Percentiles rank a stretch among this genome's conserved stretches.
Conservation (phyloP, 1,140 invertebrate genomes). For the Bombus waltoni region DNA sequence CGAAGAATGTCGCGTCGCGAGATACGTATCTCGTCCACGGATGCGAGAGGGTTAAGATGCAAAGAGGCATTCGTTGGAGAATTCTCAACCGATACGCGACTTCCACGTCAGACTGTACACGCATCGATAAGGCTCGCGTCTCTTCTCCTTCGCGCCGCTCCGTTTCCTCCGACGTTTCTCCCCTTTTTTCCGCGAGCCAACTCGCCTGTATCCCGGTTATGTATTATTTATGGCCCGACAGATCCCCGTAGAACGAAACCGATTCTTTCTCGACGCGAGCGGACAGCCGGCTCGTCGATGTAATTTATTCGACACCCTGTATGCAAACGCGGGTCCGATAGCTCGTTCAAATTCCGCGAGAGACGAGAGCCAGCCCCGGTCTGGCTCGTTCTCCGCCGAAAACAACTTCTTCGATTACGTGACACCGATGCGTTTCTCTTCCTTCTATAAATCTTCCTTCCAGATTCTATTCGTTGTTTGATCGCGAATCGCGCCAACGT, state of each 20-base stretch:
- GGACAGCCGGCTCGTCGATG: slow-evolving; percentile 26
- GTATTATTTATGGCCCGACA: slow-evolving; percentile 73
- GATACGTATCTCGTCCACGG: background rate
- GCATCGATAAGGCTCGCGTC: slow-evolving; percentile 24
- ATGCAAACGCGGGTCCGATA: slow-evolving; percentile 34
- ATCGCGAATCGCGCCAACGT: background rate
- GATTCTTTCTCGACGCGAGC: slow-evolving; percentile 32
- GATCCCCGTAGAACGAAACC: slow-evolving; percentile 59
- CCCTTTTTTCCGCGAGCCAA: slow-evolving; percentile 16
- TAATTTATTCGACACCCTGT: slow-evolving; percentile 59
- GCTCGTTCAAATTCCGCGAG: slow-evolving; percentile 23
- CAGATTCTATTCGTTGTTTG: slow-evolving; percentile 18
- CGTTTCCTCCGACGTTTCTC: slow-evolving; percentile 11
- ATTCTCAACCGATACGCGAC: background rate
- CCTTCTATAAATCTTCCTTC: slow-evolving; percentile 6
- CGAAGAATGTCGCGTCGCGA: background rate
- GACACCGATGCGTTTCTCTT: background rate
- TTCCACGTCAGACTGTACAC: background rate
- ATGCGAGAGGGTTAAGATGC: background rate
- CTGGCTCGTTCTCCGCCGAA: background rate
- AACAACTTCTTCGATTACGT: slow-evolving; percentile 23
- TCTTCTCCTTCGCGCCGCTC: background rate
- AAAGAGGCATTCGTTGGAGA: background rate
- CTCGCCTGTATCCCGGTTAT: slow-evolving; percentile 47
- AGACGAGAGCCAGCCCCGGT: background rate